A percentile compares a stretch with the other conserved stretches of the same genome.
phyloP scores from a whole-genome alignment of 2,888 invertebrate species.

The Aplocera efformata region DNA sequence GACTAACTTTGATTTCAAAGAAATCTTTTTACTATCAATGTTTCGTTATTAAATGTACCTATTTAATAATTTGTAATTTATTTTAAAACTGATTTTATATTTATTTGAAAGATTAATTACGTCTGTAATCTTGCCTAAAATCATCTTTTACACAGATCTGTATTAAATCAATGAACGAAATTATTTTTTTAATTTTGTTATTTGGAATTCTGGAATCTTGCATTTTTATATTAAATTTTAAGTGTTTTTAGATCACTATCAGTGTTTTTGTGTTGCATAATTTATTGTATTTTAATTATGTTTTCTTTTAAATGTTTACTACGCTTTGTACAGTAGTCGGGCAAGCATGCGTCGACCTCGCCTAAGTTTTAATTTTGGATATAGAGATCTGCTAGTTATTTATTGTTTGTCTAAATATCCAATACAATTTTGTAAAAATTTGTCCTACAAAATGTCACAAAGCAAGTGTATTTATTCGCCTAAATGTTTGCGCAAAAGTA shows the following conservation, averaged over 20 bases:
- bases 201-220: slow-evolving; percentile 24
- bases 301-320: slow-evolving; percentile 62
- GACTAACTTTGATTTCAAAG: slow-evolving; percentile 60
- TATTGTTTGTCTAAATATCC: slow-evolving; percentile 35
- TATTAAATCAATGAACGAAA: slow-evolving; percentile 18
- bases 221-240: slow-evolving; percentile 41
- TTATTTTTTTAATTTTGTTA: slow-evolving; percentile 13
- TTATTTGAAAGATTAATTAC: slow-evolving; percentile 43
- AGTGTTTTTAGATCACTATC: slow-evolving; percentile 42
- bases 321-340: slow-evolving; percentile 53
- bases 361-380: slow-evolving; percentile 32
- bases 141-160: slow-evolving; percentile 37
- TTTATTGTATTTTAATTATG: slow-evolving; percentile 66
- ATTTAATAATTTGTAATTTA: slow-evolving; percentile 34
- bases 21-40: slow-evolving; percentile 52
- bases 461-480: slow-evolving; percentile 28
- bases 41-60: slow-evolving; percentile 40
- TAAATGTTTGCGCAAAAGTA: slow-evolving; percentile 18
- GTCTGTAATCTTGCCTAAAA: slow-evolving; percentile 66
- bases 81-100: slow-evolving; percentile 38
- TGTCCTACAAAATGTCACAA: slow-evolving; percentile 25
- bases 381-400: slow-evolving; percentile 73
- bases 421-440: slow-evolving; percentile 10
- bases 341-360: slow-evolving; percentile 40
- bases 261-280: slow-evolving; percentile 70